These are phyloP conservation scores for Argentina silus DNA, from an alignment of 2,797 vertebrate genomes.

Conservation along the genomic window DNA sequence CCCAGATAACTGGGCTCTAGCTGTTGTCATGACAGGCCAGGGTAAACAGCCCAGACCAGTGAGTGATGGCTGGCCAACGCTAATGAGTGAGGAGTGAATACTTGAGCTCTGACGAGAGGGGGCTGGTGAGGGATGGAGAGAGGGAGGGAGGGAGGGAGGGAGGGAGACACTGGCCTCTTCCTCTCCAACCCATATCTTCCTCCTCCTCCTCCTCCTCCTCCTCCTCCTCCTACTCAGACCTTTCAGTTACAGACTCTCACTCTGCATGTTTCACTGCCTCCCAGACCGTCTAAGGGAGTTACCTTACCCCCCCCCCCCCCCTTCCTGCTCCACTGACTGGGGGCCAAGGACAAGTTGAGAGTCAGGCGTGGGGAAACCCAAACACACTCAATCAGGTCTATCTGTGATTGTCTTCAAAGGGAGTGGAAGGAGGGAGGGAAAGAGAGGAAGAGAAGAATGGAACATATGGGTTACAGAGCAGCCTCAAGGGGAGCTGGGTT, in stretches of 20 bases:
- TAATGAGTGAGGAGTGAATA: conserved; percentile 75
- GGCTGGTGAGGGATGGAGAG: conserved; percentile 29
- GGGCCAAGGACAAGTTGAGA: conserved; percentile 46
- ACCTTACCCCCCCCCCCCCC: conserved; percentile 42
- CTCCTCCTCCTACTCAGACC: conserved; percentile 44
- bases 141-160: conserved; percentile 65
- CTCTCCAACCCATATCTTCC: conserved; percentile 38
- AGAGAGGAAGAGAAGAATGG: conserved; percentile 10
- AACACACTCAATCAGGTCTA: conserved; percentile 29
- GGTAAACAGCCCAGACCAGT: conserved; percentile 64
- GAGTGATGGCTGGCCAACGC: conserved; percentile 59
- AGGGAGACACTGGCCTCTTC: conserved; percentile 43
- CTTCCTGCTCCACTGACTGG: conserved; percentile 34
- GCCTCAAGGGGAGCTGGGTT: conserved; percentile 39
- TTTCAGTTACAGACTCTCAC: conserved; percentile 68
- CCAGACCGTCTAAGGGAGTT: conserved; percentile 45
- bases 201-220: conserved; percentile 45
- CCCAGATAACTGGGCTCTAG: conserved; percentile 66
- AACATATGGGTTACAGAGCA: conserved; percentile 39
- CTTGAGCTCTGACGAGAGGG: conserved; percentile 56
- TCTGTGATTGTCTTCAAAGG: conserved; percentile 28
- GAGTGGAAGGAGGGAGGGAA: conserved; percentile 8
- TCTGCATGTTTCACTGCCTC: conserved; percentile 39
- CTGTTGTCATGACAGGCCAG: conserved; percentile 57
- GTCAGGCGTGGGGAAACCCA: conserved; percentile 32